These are phyloP conservation scores for Armadillidium nasatum DNA, from an alignment of 1,140 invertebrate species.

Conservation along the genomic window DNA sequence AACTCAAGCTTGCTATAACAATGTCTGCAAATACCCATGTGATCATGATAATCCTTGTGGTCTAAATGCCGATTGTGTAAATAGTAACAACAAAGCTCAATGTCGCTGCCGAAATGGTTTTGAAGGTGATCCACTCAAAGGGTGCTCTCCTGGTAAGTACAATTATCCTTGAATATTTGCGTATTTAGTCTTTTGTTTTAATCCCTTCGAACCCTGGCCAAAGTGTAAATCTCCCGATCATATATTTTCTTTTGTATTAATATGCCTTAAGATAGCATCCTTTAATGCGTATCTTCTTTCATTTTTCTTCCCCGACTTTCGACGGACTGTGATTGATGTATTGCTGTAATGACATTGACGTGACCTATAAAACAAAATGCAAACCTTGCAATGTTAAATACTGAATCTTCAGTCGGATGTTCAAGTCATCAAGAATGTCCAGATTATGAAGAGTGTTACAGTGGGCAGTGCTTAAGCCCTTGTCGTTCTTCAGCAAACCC, in stretches of 20 bases:
- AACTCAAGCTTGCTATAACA: slow-evolving; percentile 45
- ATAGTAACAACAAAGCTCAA: slow-evolving; percentile 59
- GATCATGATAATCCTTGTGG: slow-evolving; percentile 46
- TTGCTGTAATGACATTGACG: background rate
- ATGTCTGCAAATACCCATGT: slow-evolving; percentile 46
- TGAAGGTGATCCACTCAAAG: slow-evolving; percentile 46
- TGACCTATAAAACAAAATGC: background rate
- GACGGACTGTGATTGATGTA: background rate
- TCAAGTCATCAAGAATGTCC: slow-evolving; percentile 47
- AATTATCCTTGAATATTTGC: background rate
- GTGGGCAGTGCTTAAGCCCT: slow-evolving; percentile 46
- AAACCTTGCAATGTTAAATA: background rate
- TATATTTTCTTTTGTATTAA: no score
- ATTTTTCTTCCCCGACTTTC: background rate
- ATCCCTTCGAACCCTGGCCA: no score
- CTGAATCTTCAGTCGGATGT: slow-evolving; percentile 39
- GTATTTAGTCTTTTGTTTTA: no score
- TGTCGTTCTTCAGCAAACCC: slow-evolving; percentile 58
- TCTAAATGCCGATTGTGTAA: slow-evolving; percentile 50
- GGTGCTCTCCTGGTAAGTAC: slow-evolving; percentile 45
- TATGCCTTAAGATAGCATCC: no score
- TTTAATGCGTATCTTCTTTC: background rate
- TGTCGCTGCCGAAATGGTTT: slow-evolving; percentile 54
- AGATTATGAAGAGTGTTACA: slow-evolving; percentile 47
- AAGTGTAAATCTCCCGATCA: no score